These are phyloP conservation scores for Scophthalmus maximus DNA, from an alignment of 2,113 vertebrate genomes.

Conservation along the genomic window DNA sequence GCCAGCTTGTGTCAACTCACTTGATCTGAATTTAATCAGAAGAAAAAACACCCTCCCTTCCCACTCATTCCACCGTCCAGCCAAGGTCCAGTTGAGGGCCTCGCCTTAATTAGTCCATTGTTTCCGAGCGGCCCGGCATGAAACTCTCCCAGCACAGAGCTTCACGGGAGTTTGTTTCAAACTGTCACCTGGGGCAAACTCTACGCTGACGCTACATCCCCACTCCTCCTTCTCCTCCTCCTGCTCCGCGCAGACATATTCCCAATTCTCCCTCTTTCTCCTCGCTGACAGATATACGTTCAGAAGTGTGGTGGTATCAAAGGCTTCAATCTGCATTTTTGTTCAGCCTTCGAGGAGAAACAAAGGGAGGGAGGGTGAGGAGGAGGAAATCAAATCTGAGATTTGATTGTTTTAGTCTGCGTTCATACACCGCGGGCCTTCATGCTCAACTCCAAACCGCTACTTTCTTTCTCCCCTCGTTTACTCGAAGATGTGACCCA, in stretches of 20 bases:
- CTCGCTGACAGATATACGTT: conserved; percentile 51
- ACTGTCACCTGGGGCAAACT: conserved; percentile 77
- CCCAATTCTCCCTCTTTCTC: conserved; percentile 35
- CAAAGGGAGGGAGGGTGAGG: neutral
- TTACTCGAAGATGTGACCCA: neutral
- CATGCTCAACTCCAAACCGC: conserved; percentile 15
- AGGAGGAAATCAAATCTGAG: conserved; percentile 30
- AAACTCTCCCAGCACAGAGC: conserved; percentile 53
- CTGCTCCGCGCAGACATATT: conserved; percentile 35
- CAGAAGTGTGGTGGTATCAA: conserved; percentile 51
- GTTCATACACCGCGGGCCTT: conserved; percentile 39
- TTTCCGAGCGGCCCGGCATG: conserved; percentile 68
- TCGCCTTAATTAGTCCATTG: conserved; percentile 76
- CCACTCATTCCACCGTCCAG: conserved; percentile 52
- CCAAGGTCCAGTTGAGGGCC: conserved; percentile 63
- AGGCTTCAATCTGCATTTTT: conserved; percentile 61
- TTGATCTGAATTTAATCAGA: conserved; percentile 74
- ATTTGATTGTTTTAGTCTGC: conserved; percentile 54
- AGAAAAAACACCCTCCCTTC: conserved; percentile 43
- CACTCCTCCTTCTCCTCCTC: neutral
- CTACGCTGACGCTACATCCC: conserved; percentile 35
- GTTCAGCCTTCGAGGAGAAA: conserved; percentile 31
- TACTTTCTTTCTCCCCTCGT: neutral
- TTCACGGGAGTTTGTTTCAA: conserved; percentile 72
- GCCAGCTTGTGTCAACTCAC: conserved; percentile 73